These are phyloP conservation scores for Temnothorax longispinosus DNA, from an alignment of 1,140 invertebrate genomes.

Conservation along the genomic window DNA sequence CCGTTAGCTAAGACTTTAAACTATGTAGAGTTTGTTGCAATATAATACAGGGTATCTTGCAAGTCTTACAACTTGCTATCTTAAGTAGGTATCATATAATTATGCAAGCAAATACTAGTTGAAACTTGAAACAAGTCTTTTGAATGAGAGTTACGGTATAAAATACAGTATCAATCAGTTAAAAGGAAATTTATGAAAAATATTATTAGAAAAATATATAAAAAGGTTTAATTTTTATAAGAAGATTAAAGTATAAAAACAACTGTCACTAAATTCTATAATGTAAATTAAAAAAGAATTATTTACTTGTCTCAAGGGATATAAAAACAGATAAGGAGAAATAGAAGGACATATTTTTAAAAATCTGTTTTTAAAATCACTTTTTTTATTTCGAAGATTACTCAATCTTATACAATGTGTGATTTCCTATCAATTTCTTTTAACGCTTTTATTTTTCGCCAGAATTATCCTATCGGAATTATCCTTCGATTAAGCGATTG, in stretches of 20 bases:
- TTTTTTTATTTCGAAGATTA: background rate
- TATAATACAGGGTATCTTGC: background rate
- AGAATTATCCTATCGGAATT: background rate
- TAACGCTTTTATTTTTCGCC: background rate
- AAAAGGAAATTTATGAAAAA: background rate
- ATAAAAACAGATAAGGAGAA: background rate
- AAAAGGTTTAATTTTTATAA: background rate
- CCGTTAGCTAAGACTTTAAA: slow-evolving; percentile 3
- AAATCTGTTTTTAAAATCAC: background rate
- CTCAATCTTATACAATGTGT: background rate
- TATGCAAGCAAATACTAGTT: background rate
- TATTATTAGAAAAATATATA: background rate
- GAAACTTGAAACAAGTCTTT: background rate
- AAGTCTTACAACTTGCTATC: background rate
- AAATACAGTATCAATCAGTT: background rate
- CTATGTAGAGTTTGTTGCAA: background rate
- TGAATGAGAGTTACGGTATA: background rate
- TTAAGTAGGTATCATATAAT: background rate
- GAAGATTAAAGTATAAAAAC: background rate
- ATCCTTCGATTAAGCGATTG: background rate
- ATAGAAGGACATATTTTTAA: background rate
- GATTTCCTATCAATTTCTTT: background rate
- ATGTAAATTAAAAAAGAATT: background rate
- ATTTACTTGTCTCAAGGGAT: background rate
- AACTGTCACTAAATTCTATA: background rate